Conservation (phyloP, 2,888 invertebrate species). For the Ptilodon capucinus region DNA sequence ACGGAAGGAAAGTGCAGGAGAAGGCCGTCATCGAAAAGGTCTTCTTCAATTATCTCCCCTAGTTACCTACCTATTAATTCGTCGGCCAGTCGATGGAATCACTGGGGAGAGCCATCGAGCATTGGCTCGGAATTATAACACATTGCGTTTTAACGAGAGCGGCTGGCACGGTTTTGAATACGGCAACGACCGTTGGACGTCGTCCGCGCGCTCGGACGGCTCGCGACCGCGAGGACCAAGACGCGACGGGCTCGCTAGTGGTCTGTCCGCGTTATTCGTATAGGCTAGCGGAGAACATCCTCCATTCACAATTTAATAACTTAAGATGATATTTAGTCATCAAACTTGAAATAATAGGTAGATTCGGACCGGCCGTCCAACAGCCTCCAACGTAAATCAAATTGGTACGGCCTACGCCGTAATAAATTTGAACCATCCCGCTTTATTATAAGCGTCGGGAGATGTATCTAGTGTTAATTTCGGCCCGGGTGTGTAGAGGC, state of each 20-base stretch:
- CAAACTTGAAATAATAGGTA: too few species aligned
- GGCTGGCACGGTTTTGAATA: slow-evolving; percentile 11
- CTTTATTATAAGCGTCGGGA: too few species aligned
- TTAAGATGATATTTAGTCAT: too few species aligned
- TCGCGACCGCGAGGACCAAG: neutral
- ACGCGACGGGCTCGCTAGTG: neutral
- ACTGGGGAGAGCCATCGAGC: slow-evolving; percentile 8
- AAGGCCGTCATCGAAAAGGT: slow-evolving; percentile 63
- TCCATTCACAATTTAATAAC: too few species aligned
- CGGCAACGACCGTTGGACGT: neutral
- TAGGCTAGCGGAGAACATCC: too few species aligned
- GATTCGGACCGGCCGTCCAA: too few species aligned
- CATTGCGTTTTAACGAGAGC: slow-evolving; percentile 7
- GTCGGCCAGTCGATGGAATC: slow-evolving; percentile 11
- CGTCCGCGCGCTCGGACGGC: neutral
- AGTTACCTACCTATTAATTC: slow-evolving; percentile 17
- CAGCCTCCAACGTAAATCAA: too few species aligned
- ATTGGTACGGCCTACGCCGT: too few species aligned
- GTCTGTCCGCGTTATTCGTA: neutral
- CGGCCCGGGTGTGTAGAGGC: slow-evolving; percentile 49
- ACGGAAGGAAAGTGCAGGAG: slow-evolving; percentile 58
- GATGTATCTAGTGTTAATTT: neutral
- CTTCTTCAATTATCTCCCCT: too few species aligned
- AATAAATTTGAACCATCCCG: too few species aligned
- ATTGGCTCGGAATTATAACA: slow-evolving; percentile 8